Evolutionary conservation across 1,140 invertebrate species (phyloP), one percentile per base, ranked within the genome.

Genomic region (Drosophila fuyamai): DNA sequence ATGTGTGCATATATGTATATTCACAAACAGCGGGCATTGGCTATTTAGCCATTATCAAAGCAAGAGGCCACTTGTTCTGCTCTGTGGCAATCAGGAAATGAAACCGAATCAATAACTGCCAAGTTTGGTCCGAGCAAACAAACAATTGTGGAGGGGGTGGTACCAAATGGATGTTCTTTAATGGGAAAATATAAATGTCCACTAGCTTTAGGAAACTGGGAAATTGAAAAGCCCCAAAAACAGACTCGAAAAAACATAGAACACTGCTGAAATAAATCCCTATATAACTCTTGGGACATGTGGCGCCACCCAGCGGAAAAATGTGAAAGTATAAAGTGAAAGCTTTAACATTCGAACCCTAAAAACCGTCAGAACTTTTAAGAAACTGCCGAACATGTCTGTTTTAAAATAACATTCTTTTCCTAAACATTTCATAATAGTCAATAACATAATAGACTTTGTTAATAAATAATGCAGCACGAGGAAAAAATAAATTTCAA

Each of bases 21-120:
- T 51, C 61, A 54, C 41, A 71, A 70, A 23, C 48, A 68, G 27
- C 48, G 27, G 48, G 48, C 48, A 32, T 6, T 35, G 29, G 48
- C 48, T 51, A 35, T 51, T 35, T 51, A 14, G n/a, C 48, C 50
- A 53, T 36, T 53, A 53, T 53, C 50, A 53, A 53, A 53, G 50
- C 50, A 53, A 36, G 18, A 36, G 32, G 32, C 32, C 50, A 36
- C 50, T 53, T 53, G 50, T 32, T 57, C 54, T 18, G 46, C 16
- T 43, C 14, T 29, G 9, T 23, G 61, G 70, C 55, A 73, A 53
- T 46, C 47, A 41, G 68, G 40, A 47, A 38, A 73, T 60, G 46
- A 60, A 60, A 35, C 29, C 67, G 47, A 73, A 73, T 73, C 67
- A 71, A 71, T 71, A 71, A 47, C 43, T 35, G 50, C 65, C 61